These are phyloP conservation scores for Pristionchus entomophagus DNA, from an alignment of 2,888 invertebrate genomes.

Conservation along the genomic window DNA sequence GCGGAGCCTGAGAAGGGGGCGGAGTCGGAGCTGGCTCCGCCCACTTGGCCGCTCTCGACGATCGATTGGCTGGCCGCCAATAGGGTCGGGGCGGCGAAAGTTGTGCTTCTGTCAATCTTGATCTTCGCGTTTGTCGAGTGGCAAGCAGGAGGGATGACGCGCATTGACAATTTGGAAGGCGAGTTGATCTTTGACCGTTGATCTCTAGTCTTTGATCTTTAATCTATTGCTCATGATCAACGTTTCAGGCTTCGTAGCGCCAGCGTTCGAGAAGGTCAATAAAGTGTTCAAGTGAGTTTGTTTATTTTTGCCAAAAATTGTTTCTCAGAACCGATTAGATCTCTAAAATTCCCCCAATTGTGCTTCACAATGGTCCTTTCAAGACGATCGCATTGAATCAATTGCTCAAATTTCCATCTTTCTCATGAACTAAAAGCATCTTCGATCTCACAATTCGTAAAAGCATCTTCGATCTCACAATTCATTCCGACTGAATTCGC, in stretches of 20 bases:
- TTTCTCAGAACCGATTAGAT: no score
- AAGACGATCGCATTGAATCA: no score
- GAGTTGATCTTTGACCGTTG: background rate
- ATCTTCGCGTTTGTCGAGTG: slow-evolving; percentile 30
- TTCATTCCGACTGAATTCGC: no score
- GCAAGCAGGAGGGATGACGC: slow-evolving; percentile 45
- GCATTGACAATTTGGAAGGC: slow-evolving; percentile 61
- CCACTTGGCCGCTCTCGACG: background rate
- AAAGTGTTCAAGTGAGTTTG: slow-evolving; percentile 70
- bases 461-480: no score
- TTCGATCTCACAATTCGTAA: no score
- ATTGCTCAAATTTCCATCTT: no score
- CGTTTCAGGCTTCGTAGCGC: slow-evolving; percentile 59
- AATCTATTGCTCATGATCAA: background rate
- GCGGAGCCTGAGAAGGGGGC: background rate
- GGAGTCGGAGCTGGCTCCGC: background rate
- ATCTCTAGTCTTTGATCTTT: background rate
- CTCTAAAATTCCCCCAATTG: no score
- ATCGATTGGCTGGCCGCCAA: slow-evolving; percentile 31
- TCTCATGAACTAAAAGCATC: no score
- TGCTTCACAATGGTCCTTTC: no score
- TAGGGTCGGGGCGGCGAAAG: background rate
- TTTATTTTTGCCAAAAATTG: no score
- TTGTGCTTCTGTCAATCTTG: background rate
- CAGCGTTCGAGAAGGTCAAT: slow-evolving; percentile 78